Conservation (phyloP, 2,888 invertebrate species). For the Cinara cedri region DNA sequence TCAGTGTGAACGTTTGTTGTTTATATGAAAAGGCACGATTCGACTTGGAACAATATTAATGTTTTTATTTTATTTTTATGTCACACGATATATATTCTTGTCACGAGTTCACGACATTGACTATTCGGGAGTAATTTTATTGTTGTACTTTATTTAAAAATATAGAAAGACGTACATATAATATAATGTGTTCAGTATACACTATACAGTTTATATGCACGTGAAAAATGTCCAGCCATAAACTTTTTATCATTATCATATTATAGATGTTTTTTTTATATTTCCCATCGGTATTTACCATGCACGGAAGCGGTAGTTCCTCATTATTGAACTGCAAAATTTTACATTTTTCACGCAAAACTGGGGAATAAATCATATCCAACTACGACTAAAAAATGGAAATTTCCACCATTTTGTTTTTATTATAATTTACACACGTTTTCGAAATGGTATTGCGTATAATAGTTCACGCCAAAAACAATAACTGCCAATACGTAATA, state of each 20-base stretch:
- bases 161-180: background rate
- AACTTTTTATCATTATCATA: slow-evolving; percentile 41
- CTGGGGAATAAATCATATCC: slow-evolving; percentile 27
- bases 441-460: background rate
- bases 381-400: slow-evolving; percentile 12
- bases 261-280: slow-evolving; percentile 35
- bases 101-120: background rate
- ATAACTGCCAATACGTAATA: background rate
- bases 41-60: background rate
- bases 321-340: slow-evolving; percentile 35
- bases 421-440: slow-evolving; percentile 28
- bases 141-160: slow-evolving; percentile 23
- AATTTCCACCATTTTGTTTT: slow-evolving; percentile 27
- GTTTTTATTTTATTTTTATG: slow-evolving; percentile 2
- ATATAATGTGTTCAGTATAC: background rate
- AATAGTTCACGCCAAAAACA: background rate
- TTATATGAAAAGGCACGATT: background rate
- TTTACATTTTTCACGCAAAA: slow-evolving; percentile 20
- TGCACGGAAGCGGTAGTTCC: slow-evolving; percentile 16
- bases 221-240: slow-evolving; percentile 27
- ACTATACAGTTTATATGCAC: background rate
- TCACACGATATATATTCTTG: slow-evolving; percentile 1
- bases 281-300: slow-evolving; percentile 11
- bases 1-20: background rate
- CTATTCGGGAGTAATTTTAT: slow-evolving; percentile 16